Evolutionary conservation across 2,888 invertebrate genomes (phyloP).

Genomic region (Linnaemya vulpina): DNA sequence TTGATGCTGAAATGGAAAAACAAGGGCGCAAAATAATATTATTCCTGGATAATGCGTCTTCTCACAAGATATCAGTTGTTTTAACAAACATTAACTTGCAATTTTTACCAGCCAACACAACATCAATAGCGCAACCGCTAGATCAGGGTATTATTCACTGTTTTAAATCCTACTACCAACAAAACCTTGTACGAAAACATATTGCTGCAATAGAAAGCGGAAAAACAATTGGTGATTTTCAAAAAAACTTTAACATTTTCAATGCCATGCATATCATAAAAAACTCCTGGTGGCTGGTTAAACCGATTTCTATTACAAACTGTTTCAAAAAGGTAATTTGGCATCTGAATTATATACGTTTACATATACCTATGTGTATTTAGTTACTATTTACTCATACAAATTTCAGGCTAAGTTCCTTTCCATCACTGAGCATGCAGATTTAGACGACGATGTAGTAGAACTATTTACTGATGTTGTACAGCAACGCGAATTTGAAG

Average conservation of each 20-base stretch:
- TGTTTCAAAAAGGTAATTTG: slow-evolving; percentile 66
- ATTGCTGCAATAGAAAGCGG: slow-evolving; percentile 61
- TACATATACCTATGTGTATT: no score
- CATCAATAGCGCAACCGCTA: slow-evolving; percentile 62
- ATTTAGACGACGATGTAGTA: no score
- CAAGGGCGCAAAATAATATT: slow-evolving; percentile 68
- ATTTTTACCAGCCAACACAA: slow-evolving; percentile 67
- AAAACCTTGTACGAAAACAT: slow-evolving; percentile 66
- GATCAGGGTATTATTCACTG: slow-evolving; percentile 69
- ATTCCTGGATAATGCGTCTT: slow-evolving; percentile 68
- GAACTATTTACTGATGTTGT: no score
- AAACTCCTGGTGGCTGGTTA: slow-evolving; percentile 62
- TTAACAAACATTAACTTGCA: slow-evolving; percentile 64
- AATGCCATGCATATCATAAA: slow-evolving; percentile 62
- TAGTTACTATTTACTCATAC: no score
- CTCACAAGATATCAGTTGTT: slow-evolving; percentile 58
- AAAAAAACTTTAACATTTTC: slow-evolving; percentile 58
- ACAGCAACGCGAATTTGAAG: no score
- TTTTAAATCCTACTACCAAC: slow-evolving; percentile 64
- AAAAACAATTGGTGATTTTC: slow-evolving; percentile 57
- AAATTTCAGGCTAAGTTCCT: no score
- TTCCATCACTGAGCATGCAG: no score
- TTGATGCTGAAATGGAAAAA: slow-evolving; percentile 68
- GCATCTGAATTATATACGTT: no score
- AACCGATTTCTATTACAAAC: slow-evolving; percentile 57